Base-by-base conservation (phyloP, 1,140 invertebrate species). In the Zaprionus tsacasi region DNA sequence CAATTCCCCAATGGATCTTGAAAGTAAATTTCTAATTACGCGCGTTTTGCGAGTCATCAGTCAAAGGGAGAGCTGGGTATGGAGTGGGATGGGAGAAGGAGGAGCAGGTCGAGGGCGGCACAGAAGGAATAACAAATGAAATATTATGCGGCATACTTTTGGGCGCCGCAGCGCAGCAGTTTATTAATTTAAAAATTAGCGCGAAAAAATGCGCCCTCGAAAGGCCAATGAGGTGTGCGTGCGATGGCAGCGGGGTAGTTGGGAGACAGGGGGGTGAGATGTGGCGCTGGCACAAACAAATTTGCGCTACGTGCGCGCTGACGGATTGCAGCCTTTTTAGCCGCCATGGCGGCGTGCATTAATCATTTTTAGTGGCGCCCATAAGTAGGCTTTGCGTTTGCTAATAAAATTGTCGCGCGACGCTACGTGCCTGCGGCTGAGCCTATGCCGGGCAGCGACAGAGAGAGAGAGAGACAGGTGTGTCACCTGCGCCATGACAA, bases 21-120 rank as follows among this genome's bases (percentile, higher is more conserved):
- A 88, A 88, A 88, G 85, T 88, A 88, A 88, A 88, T 88, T 88
- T 88, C 85, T 88, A 88, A 88, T 88, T 88, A 88, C 85, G 85
- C 85, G 85, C 85, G 71, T 88, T 88, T 88, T 88, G 78, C 85
- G 75, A 88, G 85, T 88, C 85, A 88, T 88, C 85, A 89, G 85
- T 88, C 85, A 88, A 88, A 88, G 79, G 78, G 75, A 78, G 25
- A 27, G 59, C 21, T 6, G 45, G 38, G n/a, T 15, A 21, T 43
- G n/a, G n/a, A n/a, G n/a, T n/a, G 12, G 36, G 27, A 12, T 10
- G 17, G 15, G 21, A 21, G 21, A 21, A 13, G 13, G 1, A 4
- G 36, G 35, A 21, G 13, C 13, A 8, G 35, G 50, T 45, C 43
- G 12, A 33, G 17, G 27, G 36, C 12, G 61, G 48, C 63, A 80